A percentile compares a stretch with the other conserved stretches of the same genome.
Conservation (phyloP, 2,888 invertebrate genomes). For the Masnerella sp. region DNA sequence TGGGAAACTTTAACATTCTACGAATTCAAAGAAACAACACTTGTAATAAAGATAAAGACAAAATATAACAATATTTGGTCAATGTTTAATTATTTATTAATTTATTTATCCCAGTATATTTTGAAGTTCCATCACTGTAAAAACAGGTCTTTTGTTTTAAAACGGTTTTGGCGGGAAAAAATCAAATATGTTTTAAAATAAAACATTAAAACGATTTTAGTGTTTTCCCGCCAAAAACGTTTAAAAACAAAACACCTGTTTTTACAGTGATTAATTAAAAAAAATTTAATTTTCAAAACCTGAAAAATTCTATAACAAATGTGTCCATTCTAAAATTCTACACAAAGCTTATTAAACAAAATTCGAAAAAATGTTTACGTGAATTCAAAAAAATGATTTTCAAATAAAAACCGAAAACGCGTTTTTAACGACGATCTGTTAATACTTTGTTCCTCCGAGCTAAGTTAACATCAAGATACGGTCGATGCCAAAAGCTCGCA, state of each 20-base stretch:
- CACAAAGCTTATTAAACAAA: too few relatives aligned
- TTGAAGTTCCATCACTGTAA: too few relatives aligned
- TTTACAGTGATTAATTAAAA: too few relatives aligned
- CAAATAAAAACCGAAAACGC: not conserved
- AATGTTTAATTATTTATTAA: conserved; percentile 12
- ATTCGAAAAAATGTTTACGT: not conserved
- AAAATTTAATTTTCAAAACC: too few relatives aligned
- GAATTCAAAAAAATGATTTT: not conserved
- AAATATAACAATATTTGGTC: conserved; percentile 30
- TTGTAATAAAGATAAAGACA: conserved; percentile 21
- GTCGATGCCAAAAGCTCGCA: conserved; percentile 37
- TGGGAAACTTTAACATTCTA: conserved; percentile 5
- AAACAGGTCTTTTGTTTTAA: not conserved
- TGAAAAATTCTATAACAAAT: too few relatives aligned
- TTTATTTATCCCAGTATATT: not conserved
- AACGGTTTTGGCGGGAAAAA: not conserved
- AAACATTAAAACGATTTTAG: too few relatives aligned
- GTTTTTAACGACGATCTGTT: conserved; percentile 6
- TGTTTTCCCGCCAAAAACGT: too few relatives aligned
- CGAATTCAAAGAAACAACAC: conserved; percentile 7
- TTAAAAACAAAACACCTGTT: too few relatives aligned
- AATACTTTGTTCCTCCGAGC: conserved; percentile 22
- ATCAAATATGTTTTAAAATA: too few relatives aligned
- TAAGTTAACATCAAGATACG: conserved; percentile 25
- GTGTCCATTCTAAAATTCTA: too few relatives aligned